phyloP scores from a whole-genome alignment of 2,888 invertebrate species.

The Leptinotarsa tumamoca region DNA sequence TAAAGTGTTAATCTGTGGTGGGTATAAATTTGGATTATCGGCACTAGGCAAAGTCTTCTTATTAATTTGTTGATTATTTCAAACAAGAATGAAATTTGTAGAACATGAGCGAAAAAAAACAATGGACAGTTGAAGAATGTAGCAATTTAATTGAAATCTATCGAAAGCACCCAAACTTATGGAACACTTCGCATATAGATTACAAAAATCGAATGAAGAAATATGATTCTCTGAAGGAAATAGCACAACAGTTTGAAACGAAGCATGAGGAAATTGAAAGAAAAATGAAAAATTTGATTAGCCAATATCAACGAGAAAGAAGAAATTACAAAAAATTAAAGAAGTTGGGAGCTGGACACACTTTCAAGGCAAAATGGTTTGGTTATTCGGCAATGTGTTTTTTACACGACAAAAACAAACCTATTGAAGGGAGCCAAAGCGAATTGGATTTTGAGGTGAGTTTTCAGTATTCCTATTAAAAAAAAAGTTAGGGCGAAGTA shows the following conservation, averaged over 20 bases:
- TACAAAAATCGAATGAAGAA: constrained; percentile 11
- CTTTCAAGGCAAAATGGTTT: constrained; percentile 16
- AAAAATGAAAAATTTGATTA: constrained; percentile 2
- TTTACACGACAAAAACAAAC: constrained; percentile 11
- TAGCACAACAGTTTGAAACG: constrained; percentile 5
- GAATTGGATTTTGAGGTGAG: constrained; percentile 1
- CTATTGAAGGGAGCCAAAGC: background rate
- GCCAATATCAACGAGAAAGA: constrained; percentile 13
- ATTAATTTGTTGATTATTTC: constrained; percentile 16
- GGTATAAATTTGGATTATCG: constrained; percentile 11
- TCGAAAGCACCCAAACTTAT: constrained; percentile 13
- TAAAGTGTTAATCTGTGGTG: constrained; percentile 22
- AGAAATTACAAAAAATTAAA: constrained; percentile 5
- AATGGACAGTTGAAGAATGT: constrained; percentile 11
- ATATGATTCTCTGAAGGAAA: constrained; percentile 14
- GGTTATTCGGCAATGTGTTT: constrained; percentile 14
- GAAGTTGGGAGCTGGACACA: constrained; percentile 10
- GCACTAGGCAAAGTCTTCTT: constrained; percentile 4
- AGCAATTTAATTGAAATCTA: constrained; percentile 8
- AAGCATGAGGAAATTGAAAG: constrained; percentile 5
- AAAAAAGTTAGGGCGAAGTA: background rate
- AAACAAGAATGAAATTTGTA: background rate
- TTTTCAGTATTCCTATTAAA: background rate
- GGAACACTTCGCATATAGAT: constrained; percentile 3
- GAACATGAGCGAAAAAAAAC: constrained; percentile 5